Evolutionary conservation across 2,797 vertebrate genomes (phyloP), one percentile per base, ranked within the genome.

Genomic region (Lepilemur ruficaudatus): DNA sequence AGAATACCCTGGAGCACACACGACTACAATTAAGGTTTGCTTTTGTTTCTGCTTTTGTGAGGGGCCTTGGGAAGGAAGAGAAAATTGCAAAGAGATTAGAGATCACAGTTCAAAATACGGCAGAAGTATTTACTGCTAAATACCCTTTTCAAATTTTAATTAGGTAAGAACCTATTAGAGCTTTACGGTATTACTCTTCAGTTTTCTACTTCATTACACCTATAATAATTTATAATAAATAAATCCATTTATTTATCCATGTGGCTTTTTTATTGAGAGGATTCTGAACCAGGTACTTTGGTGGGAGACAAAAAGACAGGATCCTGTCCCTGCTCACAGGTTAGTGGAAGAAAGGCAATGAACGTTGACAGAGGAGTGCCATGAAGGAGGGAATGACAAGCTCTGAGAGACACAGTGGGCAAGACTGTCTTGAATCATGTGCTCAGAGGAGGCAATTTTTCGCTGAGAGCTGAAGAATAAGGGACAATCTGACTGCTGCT

Each of bases 1-100:
- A 87, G 99, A 99, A 96, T 99, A 99, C 97, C 99, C 99, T 1
- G 99, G 99, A 95, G 99, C 99, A 4, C 99, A 99, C 98, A 99
- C 98, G 14, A 99, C 99, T 30, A 99, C 98, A 96, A 99, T 99
- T 96, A 99, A 99, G 99, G 99, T 99, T 98, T 48, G 97, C 82
- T 83, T 94, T 75, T 8, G 0, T 75, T 91, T 95, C 14, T 89
- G 94, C 90, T 93, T 87, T 87, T 43, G 12, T 72, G 61, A 72
- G 7, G 48, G 18, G 5, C 25, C 57, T 86, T 46, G 12, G 63
- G 73, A 15, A 3, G 4, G 46, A 78, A 23, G 18, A 52, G 35
- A 65, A 13, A 65, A 52, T 11, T 30, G 67, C 32, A 76, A 46
- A 81, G 20, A 4, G 13, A 78, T 6, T 25, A 20, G 17, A 94